Evolutionary conservation across 2,113 vertebrate species (phyloP), one percentile per base, ranked within the genome.

Genomic region (Amphiprion ocellaris): DNA sequence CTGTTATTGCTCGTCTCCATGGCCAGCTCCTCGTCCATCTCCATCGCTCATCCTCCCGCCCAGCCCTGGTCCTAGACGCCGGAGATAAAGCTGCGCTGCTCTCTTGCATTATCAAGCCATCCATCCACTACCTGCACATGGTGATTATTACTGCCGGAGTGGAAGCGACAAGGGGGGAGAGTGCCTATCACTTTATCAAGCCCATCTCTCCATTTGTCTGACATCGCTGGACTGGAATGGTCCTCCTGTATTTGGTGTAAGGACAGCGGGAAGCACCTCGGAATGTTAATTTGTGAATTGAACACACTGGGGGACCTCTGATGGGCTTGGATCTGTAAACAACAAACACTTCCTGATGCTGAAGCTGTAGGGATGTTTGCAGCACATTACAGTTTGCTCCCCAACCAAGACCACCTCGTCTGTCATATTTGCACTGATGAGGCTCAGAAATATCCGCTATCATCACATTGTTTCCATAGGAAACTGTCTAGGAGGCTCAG

Each of bases 101-200:
- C 64, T 64, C 65, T 2, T 68, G 74, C 75, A 80, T 89, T 91
- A 90, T 90, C 86, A 81, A 84, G 61, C 77, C 73, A 77, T 83
- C 75, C 66, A 77, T 81, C 82, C 80, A 53, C 81, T 79, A 67
- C 79, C 65, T 68, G 61, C 81, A 76, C 74, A 44, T 49, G 53
- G 65, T 83, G 63, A 81, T 81, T 82, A 84, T 83, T 83, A 73
- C 61, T 66, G 61, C 65, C n/a, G 49, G 69, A 41, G 44, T n/a
- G 76, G 17, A 49, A 71, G 21, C 69, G 65, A 74, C 47, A 50
- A 61, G 66, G 61, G 24, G 24, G 47, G 41, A 39, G 65, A 53
- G 56, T 11, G 56, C 10, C 12, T 53, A 47, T 81, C 55, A 8
- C 61, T 54, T 67, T 77, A 80, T 86, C 44, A 9, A 33, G 47